Evolutionary conservation across 1,140 invertebrate species (phyloP).

Genomic region (Pseudomyrmex concolor): DNA sequence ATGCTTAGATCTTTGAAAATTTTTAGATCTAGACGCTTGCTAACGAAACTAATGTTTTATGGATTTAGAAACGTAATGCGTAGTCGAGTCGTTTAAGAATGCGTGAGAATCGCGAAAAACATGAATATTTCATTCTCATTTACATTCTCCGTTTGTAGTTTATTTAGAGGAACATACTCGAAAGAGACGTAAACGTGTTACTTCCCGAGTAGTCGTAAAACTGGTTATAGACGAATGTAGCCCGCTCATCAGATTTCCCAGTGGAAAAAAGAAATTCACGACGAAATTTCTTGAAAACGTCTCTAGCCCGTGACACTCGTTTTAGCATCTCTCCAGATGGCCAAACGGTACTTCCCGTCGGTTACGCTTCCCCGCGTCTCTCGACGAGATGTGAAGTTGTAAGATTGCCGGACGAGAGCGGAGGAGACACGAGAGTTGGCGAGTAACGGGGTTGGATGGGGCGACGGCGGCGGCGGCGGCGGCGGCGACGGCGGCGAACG

Average conservation of each 20-base stretch:
- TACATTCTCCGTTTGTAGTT: constrained; percentile 27
- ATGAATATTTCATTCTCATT: constrained; percentile 6
- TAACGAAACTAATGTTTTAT: not conserved
- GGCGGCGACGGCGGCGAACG: constrained; percentile 12
- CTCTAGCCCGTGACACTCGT: constrained; percentile 55
- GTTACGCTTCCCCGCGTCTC: constrained; percentile 67
- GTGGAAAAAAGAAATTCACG: constrained; percentile 67
- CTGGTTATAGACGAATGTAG: constrained; percentile 45
- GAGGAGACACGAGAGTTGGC: not conserved
- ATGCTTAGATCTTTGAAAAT: too few relatives aligned
- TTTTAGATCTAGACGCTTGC: too few relatives aligned
- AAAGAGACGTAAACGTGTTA: constrained; percentile 56
- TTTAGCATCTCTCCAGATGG: constrained; percentile 63
- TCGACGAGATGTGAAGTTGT: constrained; percentile 37
- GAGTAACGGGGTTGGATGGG: not conserved
- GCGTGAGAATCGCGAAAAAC: not conserved
- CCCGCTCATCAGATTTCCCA: constrained; percentile 62
- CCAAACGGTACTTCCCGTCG: constrained; percentile 63
- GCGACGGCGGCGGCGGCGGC: not conserved
- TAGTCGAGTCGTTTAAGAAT: not conserved
- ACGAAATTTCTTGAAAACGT: constrained; percentile 60
- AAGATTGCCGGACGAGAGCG: constrained; percentile 38
- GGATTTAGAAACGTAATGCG: not conserved
- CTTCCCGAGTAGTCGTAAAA: constrained; percentile 59
- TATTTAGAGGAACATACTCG: constrained; percentile 3